Evolutionary conservation across 2,797 vertebrate species (phyloP), one percentile per base, ranked within the genome.

Genomic region (Alfaro cultratus): DNA sequence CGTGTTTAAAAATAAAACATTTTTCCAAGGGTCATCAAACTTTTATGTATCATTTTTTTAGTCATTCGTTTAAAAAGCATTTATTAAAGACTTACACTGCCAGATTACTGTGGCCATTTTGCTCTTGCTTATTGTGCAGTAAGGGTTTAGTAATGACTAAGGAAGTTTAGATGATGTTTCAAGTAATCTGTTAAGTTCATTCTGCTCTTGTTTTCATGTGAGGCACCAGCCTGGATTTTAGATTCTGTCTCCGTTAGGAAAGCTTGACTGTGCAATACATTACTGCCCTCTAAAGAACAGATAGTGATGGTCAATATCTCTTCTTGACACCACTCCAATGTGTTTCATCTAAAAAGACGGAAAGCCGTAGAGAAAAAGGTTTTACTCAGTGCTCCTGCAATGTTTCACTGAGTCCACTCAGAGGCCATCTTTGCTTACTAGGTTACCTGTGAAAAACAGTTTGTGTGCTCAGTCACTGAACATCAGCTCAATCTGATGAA

Each of bases 181-280:
- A n/a, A 83, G 34, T 80, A 75, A 77, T 67, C 62, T 47, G n/a
- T 73, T 82, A 77, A 85, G 76, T n/a, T 51, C 11, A 26, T 43
- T 18, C 29, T 74, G 57, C 41, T 43, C 29, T 57, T 72, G 71
- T 73, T 29, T 53, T 75, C 1, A 57, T 73, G 73, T 75, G 73
- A 79, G 77, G 29, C 74, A 51, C 55, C 23, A 36, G 73, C 75
- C 29, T 67, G 49, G 57, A 70, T 81, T 80, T 49, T 79, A 71
- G 43, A 77, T 51, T 29, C 60, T 16, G 10, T 62, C 77, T 75
- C 62, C 77, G 29, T 82, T 73, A 39, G 60, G 77, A 57, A 78
- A 60, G 70, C 79, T 82, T 62, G 41, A 77, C 71, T 76, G 71
- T 60, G 51, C 47, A 49, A 68, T 64, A 80, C 79, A 83, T 36